Evolutionary conservation across 2,888 invertebrate genomes (phyloP).

Genomic region (Lycocerus yunnanus): DNA sequence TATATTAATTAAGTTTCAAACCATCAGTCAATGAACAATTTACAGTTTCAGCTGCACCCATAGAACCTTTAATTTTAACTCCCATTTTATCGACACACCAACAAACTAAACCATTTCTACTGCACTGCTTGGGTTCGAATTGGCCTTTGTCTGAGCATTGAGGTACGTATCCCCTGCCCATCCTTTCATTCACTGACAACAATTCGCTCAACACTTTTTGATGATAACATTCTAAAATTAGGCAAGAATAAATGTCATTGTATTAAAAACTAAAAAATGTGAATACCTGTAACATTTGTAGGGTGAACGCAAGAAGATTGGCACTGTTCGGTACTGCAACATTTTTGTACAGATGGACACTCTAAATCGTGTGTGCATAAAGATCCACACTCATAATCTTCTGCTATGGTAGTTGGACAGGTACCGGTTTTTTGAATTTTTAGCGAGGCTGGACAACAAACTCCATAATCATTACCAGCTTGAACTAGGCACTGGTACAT

Average conservation of each 20-base stretch:
- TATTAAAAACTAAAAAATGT: neutral
- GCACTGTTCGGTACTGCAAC: conserved; percentile 76
- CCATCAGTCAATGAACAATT: conserved; percentile 61
- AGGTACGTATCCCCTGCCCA: conserved; percentile 82
- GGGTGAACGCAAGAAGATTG: conserved; percentile 76
- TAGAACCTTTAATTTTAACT: conserved; percentile 76
- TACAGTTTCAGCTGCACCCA: conserved; percentile 75
- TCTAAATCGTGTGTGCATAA: conserved; percentile 80
- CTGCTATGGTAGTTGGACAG: conserved; percentile 65
- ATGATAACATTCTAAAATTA: conserved; percentile 67
- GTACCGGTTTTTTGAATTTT: conserved; percentile 78
- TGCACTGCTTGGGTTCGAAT: conserved; percentile 78
- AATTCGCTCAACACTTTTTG: conserved; percentile 78
- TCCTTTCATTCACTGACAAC: conserved; percentile 75
- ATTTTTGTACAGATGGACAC: conserved; percentile 81
- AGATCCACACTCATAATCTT: conserved; percentile 62
- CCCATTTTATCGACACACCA: conserved; percentile 86
- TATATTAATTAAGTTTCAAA: conserved; percentile 31
- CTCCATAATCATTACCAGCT: conserved; percentile 83
- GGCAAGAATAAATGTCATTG: neutral
- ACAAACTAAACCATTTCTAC: conserved; percentile 82
- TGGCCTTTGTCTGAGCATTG: conserved; percentile 75
- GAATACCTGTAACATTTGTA: conserved; percentile 69
- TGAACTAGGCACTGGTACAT: conserved; percentile 81
- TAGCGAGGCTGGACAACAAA: conserved; percentile 81